These are phyloP conservation scores for Embidobia sp. DNA, from an alignment of 2,888 invertebrate species.

Conservation along the genomic window DNA sequence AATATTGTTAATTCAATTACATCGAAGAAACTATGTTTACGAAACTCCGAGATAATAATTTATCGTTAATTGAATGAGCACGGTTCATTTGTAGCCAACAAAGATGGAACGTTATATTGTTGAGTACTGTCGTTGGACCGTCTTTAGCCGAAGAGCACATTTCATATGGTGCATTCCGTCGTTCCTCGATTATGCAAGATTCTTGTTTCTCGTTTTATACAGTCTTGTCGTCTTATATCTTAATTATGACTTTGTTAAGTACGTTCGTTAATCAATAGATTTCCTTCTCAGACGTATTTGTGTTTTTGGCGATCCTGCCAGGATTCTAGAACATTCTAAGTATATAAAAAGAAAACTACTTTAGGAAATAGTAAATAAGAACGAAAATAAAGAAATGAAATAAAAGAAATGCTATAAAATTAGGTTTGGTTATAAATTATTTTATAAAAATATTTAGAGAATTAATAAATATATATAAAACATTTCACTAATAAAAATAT, in stretches of 20 bases:
- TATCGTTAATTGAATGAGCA: constrained; percentile 29
- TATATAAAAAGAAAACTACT: too few relatives aligned
- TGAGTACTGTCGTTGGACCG: constrained; percentile 21
- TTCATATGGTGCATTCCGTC: constrained; percentile 28
- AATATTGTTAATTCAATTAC: constrained; percentile 35
- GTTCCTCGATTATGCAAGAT: constrained; percentile 23
- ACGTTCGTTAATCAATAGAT: too few relatives aligned
- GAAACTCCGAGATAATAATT: constrained; percentile 41
- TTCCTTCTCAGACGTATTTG: too few relatives aligned
- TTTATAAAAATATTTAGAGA: too few relatives aligned
- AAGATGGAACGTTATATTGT: constrained; percentile 28
- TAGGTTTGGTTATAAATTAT: too few relatives aligned
- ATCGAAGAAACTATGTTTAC: constrained; percentile 19
- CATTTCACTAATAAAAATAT: too few relatives aligned
- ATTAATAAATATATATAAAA: too few relatives aligned
- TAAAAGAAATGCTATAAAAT: too few relatives aligned
- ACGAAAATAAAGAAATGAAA: too few relatives aligned
- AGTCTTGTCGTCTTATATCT: constrained; percentile 8
- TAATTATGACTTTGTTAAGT: constrained; percentile 14
- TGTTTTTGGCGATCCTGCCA: too few relatives aligned
- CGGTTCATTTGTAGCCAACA: constrained; percentile 35
- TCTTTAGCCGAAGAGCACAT: constrained; percentile 17
- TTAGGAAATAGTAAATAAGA: too few relatives aligned
- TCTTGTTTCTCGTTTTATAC: constrained; percentile 1
- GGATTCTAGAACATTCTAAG: too few relatives aligned